Evolutionary conservation across 1,140 invertebrate genomes (phyloP).

Genomic region (Zaprionus kolodkinae): DNA sequence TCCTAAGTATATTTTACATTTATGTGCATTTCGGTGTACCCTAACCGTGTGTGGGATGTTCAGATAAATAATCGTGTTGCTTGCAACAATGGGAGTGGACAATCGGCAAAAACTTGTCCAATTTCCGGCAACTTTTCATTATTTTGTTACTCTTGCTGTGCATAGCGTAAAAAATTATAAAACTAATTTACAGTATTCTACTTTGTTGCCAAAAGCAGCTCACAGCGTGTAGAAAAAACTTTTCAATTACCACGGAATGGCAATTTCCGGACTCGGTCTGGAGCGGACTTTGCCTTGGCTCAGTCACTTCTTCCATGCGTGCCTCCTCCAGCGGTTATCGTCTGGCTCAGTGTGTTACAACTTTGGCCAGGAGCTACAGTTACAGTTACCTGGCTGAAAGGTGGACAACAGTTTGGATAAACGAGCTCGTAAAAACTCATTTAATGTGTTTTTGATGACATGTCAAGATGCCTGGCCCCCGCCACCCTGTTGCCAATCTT

Average conservation of each 20-base stretch:
- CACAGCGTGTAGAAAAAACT: slow-evolving; percentile 37
- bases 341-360: slow-evolving; percentile 7
- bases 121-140: slow-evolving; percentile 45
- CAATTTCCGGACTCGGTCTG: slow-evolving; percentile 59
- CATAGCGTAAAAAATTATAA: slow-evolving; percentile 52
- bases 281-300: slow-evolving; percentile 8
- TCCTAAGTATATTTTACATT: neutral
- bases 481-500: neutral
- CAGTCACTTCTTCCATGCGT: neutral
- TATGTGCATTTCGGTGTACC: neutral
- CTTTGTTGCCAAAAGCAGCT: slow-evolving; percentile 57
- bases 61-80: slow-evolving; percentile 14
- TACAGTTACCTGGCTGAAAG: slow-evolving; percentile 51
- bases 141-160: slow-evolving; percentile 43
- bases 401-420: slow-evolving; percentile 77
- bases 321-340: neutral
- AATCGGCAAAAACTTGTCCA: slow-evolving; percentile 55
- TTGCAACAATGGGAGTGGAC: neutral
- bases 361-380: slow-evolving; percentile 7
- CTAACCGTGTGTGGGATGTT: neutral
- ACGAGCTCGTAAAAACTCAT: slow-evolving; percentile 79
- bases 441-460: slow-evolving; percentile 84
- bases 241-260: slow-evolving; percentile 71
- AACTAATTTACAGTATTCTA: slow-evolving; percentile 69
- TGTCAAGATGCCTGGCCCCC: slow-evolving; percentile 61